Evolutionary conservation across 2,797 vertebrate genomes (phyloP).

Genomic region (Limosa lapponica): DNA sequence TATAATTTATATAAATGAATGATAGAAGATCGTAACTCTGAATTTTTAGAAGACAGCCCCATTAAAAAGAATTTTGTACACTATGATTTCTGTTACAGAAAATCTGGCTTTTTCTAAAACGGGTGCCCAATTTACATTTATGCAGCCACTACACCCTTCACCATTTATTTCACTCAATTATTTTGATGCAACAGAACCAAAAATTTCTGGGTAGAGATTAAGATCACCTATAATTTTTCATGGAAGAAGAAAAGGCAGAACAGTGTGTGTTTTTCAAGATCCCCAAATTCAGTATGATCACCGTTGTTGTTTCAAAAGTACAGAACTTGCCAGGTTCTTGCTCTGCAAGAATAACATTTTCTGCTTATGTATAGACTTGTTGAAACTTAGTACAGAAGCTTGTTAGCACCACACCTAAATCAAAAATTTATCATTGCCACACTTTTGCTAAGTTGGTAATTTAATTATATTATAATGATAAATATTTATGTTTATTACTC

Average conservation of each 20-base stretch:
- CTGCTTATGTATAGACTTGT: background rate
- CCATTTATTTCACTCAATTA: background rate
- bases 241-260: background rate
- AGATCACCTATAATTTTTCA: background rate
- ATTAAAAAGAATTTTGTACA: constrained; percentile 12
- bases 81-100: constrained; percentile 41
- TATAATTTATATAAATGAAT: background rate
- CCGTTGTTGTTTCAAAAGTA: background rate
- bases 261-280: background rate
- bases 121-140: constrained; percentile 42
- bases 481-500: background rate
- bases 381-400: background rate
- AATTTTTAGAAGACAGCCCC: background rate
- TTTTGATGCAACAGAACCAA: background rate
- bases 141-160: background rate
- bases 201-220: background rate
- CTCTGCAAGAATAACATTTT: background rate
- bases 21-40: constrained; percentile 2
- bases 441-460: background rate
- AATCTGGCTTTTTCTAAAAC: constrained; percentile 40
- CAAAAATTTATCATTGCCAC: background rate
- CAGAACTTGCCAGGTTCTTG: background rate
- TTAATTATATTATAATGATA: background rate
- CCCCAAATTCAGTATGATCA: background rate
- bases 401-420: background rate